These are phyloP conservation scores for Carettochelys insculpta DNA, from an alignment of 2,113 vertebrate species.

Conservation along the genomic window DNA sequence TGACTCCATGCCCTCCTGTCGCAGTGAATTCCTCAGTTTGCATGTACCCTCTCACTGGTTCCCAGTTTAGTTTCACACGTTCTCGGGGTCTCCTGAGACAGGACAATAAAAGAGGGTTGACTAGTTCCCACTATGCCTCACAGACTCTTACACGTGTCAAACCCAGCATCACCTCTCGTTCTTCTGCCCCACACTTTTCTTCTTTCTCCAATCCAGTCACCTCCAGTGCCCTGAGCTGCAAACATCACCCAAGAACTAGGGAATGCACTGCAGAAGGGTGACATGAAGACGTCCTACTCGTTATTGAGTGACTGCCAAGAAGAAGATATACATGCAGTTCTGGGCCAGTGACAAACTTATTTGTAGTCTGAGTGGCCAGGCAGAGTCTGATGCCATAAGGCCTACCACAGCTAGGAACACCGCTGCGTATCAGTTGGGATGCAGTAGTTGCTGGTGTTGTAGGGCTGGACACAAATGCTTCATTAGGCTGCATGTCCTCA, in stretches of 20 bases:
- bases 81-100: not conserved
- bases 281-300: too few relatives aligned
- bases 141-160: not conserved
- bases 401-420: not conserved
- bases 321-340: not conserved
- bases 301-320: too few relatives aligned
- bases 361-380: not conserved
- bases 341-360: not conserved
- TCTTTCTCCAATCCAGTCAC: not conserved
- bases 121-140: not conserved
- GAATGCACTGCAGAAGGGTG: too few relatives aligned
- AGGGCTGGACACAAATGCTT: not conserved
- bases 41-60: not conserved
- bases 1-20: accelerated
- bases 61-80: not conserved
- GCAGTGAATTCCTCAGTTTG: not conserved
- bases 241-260: not conserved
- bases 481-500: not conserved
- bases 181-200: not conserved
- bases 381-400: not conserved
- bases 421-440: not conserved
- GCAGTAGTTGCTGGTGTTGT: not conserved
- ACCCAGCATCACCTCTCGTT: not conserved
- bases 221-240: not conserved
- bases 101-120: not conserved